phyloP scores from a whole-genome alignment of 2,797 vertebrate genomes.

The Perdix hodgsoniae region DNA sequence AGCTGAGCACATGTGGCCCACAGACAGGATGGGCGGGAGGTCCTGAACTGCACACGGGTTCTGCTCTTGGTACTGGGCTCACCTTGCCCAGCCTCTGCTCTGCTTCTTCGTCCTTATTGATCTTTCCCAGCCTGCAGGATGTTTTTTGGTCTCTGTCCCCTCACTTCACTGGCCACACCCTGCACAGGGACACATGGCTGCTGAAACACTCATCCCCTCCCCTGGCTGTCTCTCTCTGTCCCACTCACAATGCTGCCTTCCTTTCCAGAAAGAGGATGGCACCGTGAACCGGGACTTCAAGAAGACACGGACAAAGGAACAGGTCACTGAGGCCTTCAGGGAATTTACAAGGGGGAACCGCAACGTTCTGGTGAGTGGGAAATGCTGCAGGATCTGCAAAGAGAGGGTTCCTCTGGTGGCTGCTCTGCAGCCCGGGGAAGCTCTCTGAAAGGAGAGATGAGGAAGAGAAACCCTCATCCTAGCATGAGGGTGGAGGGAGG shows the following conservation, averaged over 20 bases:
- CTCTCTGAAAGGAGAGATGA: neutral
- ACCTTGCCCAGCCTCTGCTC: neutral
- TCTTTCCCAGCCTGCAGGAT: neutral
- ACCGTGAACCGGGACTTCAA: conserved; percentile 98
- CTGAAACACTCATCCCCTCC: neutral
- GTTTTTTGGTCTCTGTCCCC: neutral
- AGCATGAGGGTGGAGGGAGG: neutral
- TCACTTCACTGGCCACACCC: neutral
- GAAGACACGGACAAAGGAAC: conserved; percentile 93
- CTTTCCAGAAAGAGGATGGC: conserved; percentile 92
- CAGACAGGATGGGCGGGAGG: fast-evolving
- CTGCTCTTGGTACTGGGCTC: neutral
- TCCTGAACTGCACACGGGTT: neutral
- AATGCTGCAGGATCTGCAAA: neutral
- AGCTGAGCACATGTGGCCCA: neutral
- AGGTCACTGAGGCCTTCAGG: conserved; percentile 89
- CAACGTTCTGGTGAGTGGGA: conserved; percentile 89
- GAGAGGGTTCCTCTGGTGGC: neutral
- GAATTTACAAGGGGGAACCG: conserved; percentile 93
- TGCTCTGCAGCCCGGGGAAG: neutral
- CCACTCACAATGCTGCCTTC: neutral
- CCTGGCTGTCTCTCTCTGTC: neutral
- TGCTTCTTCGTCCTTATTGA: neutral
- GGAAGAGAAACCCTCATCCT: neutral
- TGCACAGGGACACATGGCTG: neutral